Evolutionary conservation across 2,797 vertebrate genomes (phyloP).

Genomic region (Sebastes taczanowskii): DNA sequence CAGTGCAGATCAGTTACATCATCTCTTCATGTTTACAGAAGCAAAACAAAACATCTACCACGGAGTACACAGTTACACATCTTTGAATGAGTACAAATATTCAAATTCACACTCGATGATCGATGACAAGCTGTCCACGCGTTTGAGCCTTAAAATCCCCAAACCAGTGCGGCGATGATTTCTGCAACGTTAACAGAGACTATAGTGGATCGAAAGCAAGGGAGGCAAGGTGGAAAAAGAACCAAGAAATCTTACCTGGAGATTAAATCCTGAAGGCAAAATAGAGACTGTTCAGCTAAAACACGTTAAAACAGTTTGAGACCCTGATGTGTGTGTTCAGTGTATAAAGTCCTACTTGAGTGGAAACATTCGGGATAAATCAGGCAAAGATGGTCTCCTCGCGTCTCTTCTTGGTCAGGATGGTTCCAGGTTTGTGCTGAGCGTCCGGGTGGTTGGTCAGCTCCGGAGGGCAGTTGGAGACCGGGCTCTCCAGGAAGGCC

Average conservation of each 20-base stretch:
- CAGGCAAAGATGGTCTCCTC: conserved; percentile 98
- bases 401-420: conserved; percentile 98
- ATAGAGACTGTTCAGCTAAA: not conserved
- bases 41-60: not conserved
- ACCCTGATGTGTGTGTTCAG: not conserved
- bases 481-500: conserved; percentile 97
- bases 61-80: not conserved
- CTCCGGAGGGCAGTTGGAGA: conserved; percentile 96
- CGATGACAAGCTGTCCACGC: not conserved
- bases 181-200: not conserved
- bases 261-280: not conserved
- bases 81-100: not conserved
- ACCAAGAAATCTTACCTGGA: not conserved
- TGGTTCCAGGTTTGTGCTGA: conserved; percentile 98
- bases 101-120: not conserved
- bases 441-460: conserved; percentile 97
- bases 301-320: not conserved
- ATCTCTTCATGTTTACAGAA: not conserved
- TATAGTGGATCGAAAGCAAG: not conserved
- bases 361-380: conserved; percentile 20
- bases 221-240: not conserved
- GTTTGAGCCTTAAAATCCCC: not conserved
- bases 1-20: conserved; percentile 1
- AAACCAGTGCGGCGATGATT: not conserved
- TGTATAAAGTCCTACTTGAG: not conserved